Evolutionary conservation across 2,113 vertebrate species (phyloP).

Genomic region (Rhea pennata): DNA sequence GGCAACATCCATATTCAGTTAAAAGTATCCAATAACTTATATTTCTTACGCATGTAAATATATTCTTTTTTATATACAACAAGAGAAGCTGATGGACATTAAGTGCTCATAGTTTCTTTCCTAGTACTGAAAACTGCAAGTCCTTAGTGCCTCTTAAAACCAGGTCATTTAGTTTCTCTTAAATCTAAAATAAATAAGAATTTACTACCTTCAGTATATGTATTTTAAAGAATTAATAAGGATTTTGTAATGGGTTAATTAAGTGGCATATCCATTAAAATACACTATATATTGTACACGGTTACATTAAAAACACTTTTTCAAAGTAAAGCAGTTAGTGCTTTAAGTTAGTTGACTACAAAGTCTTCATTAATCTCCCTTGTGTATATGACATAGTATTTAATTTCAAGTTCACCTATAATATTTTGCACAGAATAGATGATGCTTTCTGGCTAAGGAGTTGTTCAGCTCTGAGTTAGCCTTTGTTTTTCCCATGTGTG

Average conservation of each 20-base stretch:
- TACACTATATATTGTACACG: neutral
- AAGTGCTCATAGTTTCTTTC: neutral
- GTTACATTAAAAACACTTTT: neutral
- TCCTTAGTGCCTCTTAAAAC: neutral
- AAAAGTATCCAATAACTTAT: neutral
- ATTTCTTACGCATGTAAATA: slow-evolving; percentile 27
- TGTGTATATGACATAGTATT: neutral
- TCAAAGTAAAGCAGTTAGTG: neutral
- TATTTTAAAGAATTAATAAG: neutral
- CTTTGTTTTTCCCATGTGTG: neutral
- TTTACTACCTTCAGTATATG: neutral
- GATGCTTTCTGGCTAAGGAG: neutral
- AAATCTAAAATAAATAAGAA: neutral
- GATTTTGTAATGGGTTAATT: neutral
- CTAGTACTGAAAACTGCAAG: neutral
- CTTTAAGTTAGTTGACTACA: neutral
- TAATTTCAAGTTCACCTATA: neutral
- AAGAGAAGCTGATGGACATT: neutral
- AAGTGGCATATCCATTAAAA: neutral
- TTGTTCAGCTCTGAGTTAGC: neutral
- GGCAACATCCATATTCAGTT: neutral
- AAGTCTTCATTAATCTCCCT: neutral
- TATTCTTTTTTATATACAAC: slow-evolving; percentile 2
- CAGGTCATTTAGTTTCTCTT: neutral
- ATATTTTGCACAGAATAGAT: neutral